Evolutionary conservation across 2,113 vertebrate genomes (phyloP), one percentile per base, ranked within the genome.

Genomic region (Paedocypris sp.): DNA sequence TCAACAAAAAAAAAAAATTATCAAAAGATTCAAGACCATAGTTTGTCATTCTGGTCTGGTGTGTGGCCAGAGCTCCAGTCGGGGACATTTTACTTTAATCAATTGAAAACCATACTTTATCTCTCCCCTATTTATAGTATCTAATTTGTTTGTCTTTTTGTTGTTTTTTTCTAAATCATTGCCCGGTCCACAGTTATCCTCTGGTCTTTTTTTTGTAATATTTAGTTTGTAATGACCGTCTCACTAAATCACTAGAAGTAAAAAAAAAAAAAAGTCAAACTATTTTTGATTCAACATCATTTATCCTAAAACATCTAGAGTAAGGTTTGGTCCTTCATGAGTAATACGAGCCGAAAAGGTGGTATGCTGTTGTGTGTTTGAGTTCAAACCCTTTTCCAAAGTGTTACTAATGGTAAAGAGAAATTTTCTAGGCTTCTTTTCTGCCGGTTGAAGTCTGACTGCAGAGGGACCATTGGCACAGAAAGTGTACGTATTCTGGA

Each of bases 341-440:
- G 77, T 85, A 71, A 75, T 68, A 16, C 81, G 68, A 77, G 68
- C 79, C 78, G 62, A 79, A 80, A 78, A 86, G 85, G 82, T 87
- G 84, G 84, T 87, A 82, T 88, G 76, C 82, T 86, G 72, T 85
- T 87, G 79, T 88, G 82, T 54, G 51, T 88, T 82, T 86, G 81
- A 87, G 79, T 86, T 86, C 77, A 81, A 87, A 87, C 85, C 92
- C 90, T 97, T 85, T 96, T 98, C 91, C 91, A 97, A 98, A 99
- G 94, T 99, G 95, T 99, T 99, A 99, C 95, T 99, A 99, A 99
- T 98, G 95, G 93, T 93, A 99, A 97, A 98, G 91, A 99, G 93
- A 91, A 89, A 99, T 99, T 99, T 99, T 99, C 95, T 99, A 99
- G 95, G 95, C 94, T 97, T 91, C 93, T 98, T 94, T 97, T 98